Conservation (phyloP, 2,888 invertebrate genomes). For the Sacculina carcini region DNA sequence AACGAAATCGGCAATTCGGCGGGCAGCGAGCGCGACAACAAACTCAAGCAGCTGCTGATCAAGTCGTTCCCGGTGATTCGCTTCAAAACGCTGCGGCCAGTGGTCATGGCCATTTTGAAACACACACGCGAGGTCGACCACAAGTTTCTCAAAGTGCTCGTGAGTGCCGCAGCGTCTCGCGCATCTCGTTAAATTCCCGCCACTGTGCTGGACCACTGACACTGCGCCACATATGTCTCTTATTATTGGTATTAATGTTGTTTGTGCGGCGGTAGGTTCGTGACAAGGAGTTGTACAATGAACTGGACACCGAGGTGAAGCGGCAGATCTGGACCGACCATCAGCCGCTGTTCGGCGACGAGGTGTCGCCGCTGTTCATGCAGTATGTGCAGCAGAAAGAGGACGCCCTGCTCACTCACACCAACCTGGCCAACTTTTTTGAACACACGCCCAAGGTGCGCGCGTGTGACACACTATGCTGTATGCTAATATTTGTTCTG, state of each 20-base stretch:
- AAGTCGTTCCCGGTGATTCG: conserved; percentile 85
- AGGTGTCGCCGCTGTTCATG: conserved; percentile 77
- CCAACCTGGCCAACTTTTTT: conserved; percentile 61
- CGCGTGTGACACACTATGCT: no score
- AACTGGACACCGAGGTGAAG: conserved; percentile 86
- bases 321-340: conserved; percentile 96
- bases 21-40: conserved; percentile 43
- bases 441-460: conserved; percentile 71
- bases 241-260: no score
- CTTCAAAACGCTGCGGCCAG: conserved; percentile 65
- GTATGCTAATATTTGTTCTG: no score
- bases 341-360: conserved; percentile 84
- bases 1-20: conserved; percentile 53
- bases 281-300: conserved; percentile 68
- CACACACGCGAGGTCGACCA: conserved; percentile 82
- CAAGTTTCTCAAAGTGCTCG: conserved; percentile 46
- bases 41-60: conserved; percentile 59
- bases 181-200: conserved; percentile 2
- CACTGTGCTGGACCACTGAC: background rate
- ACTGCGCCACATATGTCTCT: no score
- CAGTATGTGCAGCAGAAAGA: conserved; percentile 86
- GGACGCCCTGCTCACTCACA: conserved; percentile 62
- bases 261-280: conserved; percentile 20
- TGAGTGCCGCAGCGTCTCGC: conserved; percentile 22
- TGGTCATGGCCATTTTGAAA: conserved; percentile 78